Conservation (phyloP, 2,113 vertebrate species). For the Eurypyga helias region DNA sequence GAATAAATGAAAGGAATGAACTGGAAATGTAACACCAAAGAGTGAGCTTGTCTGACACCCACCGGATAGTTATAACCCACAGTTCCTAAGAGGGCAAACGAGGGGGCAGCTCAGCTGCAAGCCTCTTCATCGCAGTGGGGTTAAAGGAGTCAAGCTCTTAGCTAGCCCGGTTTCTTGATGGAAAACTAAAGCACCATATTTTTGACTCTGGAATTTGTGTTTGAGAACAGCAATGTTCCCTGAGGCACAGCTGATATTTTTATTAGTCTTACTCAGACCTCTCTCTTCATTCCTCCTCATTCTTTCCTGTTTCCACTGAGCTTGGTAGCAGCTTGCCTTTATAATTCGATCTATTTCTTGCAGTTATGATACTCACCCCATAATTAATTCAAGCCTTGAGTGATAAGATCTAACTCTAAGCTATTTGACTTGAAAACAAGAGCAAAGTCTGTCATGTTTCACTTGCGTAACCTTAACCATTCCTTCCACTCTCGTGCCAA, state of each 20-base stretch:
- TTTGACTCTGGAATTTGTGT: not conserved
- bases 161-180: not conserved
- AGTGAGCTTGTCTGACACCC: not conserved
- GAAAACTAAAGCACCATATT: not conserved
- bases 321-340: conserved; percentile 13
- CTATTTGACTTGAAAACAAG: conserved; percentile 33
- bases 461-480: not conserved
- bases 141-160: not conserved
- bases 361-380: not conserved
- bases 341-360: not conserved
- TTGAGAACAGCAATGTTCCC: not conserved
- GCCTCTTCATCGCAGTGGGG: not conserved
- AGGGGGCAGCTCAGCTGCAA: not conserved
- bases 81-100: not conserved
- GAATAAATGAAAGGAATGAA: not conserved
- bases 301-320: not conserved
- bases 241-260: not conserved
- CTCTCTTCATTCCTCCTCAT: not conserved
- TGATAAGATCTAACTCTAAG: conserved; percentile 40
- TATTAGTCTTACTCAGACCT: not conserved
- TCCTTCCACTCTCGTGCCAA: not conserved
- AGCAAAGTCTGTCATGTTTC: not conserved
- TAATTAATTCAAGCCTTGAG: conserved; percentile 23
- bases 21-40: not conserved
- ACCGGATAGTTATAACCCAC: not conserved